A percentile compares a stretch with the other conserved stretches of the same genome.
Evolutionary conservation across 1,140 invertebrate species (phyloP).

Genomic region (Ganaspis sp.): DNA sequence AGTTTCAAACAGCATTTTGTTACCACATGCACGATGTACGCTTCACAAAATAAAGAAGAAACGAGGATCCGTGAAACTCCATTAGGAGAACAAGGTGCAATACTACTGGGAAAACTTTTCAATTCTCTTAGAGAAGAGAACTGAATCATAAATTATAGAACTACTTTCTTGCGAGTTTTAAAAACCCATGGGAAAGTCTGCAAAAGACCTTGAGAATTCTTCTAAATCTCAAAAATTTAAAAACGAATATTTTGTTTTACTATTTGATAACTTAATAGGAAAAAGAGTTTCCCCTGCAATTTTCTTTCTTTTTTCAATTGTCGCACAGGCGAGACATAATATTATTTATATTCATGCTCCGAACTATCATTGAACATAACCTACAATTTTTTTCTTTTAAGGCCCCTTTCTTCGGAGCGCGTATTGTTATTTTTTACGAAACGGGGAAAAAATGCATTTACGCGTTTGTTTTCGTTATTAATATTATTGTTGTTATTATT

Average conservation of each 20-base stretch:
- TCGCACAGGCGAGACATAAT: too few relatives aligned
- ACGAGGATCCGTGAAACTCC: constrained; percentile 15
- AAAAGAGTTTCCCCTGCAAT: too few relatives aligned
- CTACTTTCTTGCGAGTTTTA: neutral
- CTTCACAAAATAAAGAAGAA: constrained; percentile 14
- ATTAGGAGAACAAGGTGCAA: constrained; percentile 16
- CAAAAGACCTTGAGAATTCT: neutral
- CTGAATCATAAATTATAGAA: constrained; percentile 20
- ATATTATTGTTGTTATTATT: too few relatives aligned
- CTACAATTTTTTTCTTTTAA: too few relatives aligned
- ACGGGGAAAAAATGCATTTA: too few relatives aligned
- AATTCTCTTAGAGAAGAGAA: constrained; percentile 22
- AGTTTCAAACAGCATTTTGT: constrained; percentile 25
- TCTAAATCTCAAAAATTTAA: neutral
- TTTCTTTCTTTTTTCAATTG: too few relatives aligned
- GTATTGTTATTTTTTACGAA: too few relatives aligned
- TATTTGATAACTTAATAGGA: too few relatives aligned
- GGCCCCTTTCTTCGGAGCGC: too few relatives aligned
- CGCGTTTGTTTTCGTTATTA: too few relatives aligned
- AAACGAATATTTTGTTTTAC: neutral
- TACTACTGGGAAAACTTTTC: constrained; percentile 12
- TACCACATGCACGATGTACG: neutral
- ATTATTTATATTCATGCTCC: too few relatives aligned
- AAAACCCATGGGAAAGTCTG: neutral
- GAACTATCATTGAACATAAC: too few relatives aligned